Conservation (phyloP, 1,140 invertebrate genomes). For the Gonatopus flavifemur region DNA sequence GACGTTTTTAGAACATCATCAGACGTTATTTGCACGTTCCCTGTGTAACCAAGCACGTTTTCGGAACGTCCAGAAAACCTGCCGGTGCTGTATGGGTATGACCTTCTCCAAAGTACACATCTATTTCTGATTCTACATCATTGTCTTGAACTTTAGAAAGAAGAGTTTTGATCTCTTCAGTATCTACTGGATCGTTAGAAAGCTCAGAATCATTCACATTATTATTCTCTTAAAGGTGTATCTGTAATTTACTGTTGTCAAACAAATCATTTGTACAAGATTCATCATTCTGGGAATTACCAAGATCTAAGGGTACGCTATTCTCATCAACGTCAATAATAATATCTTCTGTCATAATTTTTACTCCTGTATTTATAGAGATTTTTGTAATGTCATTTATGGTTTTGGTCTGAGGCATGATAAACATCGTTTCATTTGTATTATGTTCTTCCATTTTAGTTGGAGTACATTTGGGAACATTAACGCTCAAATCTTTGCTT, state of each 20-base stretch:
- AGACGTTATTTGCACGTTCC: no score
- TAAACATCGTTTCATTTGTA: no score
- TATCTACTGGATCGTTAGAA: constrained; percentile 8
- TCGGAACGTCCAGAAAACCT: no score
- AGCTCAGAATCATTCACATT: constrained; percentile 19
- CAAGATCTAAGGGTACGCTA: constrained; percentile 17
- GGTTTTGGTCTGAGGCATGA: no score
- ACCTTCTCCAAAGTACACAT: constrained; percentile 40
- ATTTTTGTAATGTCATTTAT: no score
- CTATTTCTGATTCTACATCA: constrained; percentile 41
- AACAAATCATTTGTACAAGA: constrained; percentile 6
- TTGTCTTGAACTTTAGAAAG: constrained; percentile 20
- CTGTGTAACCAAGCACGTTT: no score
- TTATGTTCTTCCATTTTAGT: no score
- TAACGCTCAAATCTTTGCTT: no score
- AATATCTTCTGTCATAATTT: constrained; percentile 14
- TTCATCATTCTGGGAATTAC: constrained; percentile 16
- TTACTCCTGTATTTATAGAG: constrained; percentile 5
- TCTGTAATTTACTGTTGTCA: constrained; percentile 7
- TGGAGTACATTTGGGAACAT: no score
- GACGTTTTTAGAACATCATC: no score
- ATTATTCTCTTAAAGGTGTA: constrained; percentile 30
- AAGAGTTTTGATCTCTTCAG: constrained; percentile 6
- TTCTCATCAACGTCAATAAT: constrained; percentile 32
- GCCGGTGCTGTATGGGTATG: no score